Evolutionary conservation across 1,140 invertebrate species (phyloP).

Genomic region (Gryllus bimaculatus): DNA sequence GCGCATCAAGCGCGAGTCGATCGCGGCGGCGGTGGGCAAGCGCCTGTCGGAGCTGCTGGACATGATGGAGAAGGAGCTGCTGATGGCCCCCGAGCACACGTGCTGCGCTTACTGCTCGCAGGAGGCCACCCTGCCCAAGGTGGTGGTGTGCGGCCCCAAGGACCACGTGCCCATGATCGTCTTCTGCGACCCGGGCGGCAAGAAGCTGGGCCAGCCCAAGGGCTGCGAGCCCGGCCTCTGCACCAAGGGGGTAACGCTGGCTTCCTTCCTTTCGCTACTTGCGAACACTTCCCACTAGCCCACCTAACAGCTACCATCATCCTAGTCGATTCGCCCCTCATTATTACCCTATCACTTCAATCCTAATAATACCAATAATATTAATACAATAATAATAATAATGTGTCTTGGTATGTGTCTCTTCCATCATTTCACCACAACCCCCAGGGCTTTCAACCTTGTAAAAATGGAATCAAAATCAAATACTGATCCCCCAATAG

Average conservation of each 20-base stretch:
- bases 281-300: too few relatives aligned
- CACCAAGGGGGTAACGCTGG: neutral
- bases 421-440: too few relatives aligned
- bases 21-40: neutral
- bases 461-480: too few relatives aligned
- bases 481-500: too few relatives aligned
- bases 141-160: neutral
- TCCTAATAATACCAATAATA: too few relatives aligned
- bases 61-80: neutral
- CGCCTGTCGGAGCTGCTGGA: neutral
- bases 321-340: too few relatives aligned
- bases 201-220: neutral
- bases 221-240: neutral
- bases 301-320: too few relatives aligned
- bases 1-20: neutral
- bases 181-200: neutral
- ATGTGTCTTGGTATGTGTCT: too few relatives aligned
- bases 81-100: neutral
- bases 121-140: neutral
- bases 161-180: neutral
- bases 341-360: too few relatives aligned
- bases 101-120: neutral
- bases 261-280: too few relatives aligned
- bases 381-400: too few relatives aligned
- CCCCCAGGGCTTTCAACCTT: too few relatives aligned